Evolutionary conservation across 2,888 invertebrate genomes (phyloP), one percentile per base, ranked within the genome.

Genomic region (Tethea ocularis): DNA sequence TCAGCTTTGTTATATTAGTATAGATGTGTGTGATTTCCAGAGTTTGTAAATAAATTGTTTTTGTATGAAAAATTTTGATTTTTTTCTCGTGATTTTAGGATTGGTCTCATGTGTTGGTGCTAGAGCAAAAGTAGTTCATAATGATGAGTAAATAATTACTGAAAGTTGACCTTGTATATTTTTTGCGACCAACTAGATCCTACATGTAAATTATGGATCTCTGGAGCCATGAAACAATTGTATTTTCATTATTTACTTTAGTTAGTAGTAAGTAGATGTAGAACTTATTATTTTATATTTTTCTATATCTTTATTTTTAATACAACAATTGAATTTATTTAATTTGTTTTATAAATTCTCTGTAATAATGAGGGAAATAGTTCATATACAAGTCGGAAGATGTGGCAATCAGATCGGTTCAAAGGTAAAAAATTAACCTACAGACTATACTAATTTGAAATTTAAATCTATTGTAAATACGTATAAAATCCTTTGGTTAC

Each of bases 341-440:
- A 57, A 72, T 74, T 77, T 80, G 80, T 74, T 74, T 72, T 66
- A 59, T 59, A 87, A 88, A 88, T 86, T 84, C 33, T 59, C 61
- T 38, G 80, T 79, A 46, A 91, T 80, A 72, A 97, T 97, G 97
- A 95, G 96, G 87, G 97, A 97, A 94, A 96, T 97, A 73, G 96
- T 97, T 58, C 96, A 96, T 83, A 89, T 97, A 66, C 96, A 97
- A 87, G 96, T 89, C 36, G 92, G 92, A 7, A 80, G 88, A 62
- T 91, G 91, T 53, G 92, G 92, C 3, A 92, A 92, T 94, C 96
- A 97, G 87, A 96, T 97, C 76, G 97, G 96, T 61, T 94, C 96
- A 53, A 96, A 96, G 95, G 96, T 96, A 86, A 89, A 58, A 55
- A 26, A 36, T n/a, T 41, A 41, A n/a, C 7, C 11, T n/a, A 15